These are phyloP conservation scores for Porites rus DNA, from an alignment of 92 coral and sea anemone species.

Conservation along the genomic window DNA sequence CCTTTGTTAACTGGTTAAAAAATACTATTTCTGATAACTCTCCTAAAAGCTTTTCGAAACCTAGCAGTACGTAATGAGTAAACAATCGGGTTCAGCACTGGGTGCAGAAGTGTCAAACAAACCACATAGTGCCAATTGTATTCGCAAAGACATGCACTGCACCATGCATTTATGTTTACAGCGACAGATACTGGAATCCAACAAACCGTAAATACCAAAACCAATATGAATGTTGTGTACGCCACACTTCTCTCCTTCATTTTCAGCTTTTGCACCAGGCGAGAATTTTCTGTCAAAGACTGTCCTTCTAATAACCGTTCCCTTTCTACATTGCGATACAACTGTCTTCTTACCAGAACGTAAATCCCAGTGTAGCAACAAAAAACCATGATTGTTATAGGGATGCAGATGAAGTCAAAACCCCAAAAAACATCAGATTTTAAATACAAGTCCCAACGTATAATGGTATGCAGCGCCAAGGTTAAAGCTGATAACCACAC, in stretches of 20 bases:
- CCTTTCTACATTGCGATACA: background rate
- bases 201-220: constrained; percentile 3
- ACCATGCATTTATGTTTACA: background rate
- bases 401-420: background rate
- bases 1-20: background rate
- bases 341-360: constrained; percentile 6
- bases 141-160: background rate
- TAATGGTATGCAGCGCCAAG: background rate
- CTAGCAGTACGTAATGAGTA: constrained; percentile 8
- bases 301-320: background rate
- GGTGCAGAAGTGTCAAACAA: background rate
- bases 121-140: background rate
- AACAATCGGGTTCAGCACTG: constrained; percentile 21
- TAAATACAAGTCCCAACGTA: background rate
- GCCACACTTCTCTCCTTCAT: constrained; percentile 21
- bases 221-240: background rate
- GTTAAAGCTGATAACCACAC: constrained; percentile 1
- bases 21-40: background rate
- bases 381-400: background rate
- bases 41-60: constrained; percentile 11
- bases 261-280: background rate
- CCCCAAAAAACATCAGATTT: background rate
- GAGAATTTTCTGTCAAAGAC: background rate
- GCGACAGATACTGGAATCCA: background rate
- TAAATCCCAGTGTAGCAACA: constrained; percentile 15